Evolutionary conservation across 2,888 invertebrate genomes (phyloP), one percentile per base, ranked within the genome.

Genomic region (Tridacna gigas): DNA sequence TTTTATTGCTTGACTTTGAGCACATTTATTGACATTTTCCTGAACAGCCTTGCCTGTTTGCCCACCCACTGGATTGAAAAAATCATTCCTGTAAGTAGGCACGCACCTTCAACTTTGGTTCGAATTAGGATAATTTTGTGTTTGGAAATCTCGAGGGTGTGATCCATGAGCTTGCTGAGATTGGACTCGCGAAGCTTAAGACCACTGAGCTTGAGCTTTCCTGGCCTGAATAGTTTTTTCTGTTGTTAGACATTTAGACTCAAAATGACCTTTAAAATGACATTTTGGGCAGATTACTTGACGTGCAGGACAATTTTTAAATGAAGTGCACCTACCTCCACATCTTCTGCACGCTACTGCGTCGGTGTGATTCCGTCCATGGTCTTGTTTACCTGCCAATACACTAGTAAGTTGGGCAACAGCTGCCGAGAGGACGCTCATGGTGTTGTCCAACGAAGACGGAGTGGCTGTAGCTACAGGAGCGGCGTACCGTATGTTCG

Each of bases 41-140:
- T 78, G 63, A 71, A 71, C 78, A 69, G 47, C 69, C 71, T 71
- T 60, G 61, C 78, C 45, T 60, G 78, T n/a, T n/a, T n/a, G n/a
- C n/a, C n/a, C n/a, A n/a, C n/a, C n/a, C n/a, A n/a, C n/a, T n/a
- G n/a, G n/a, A 61, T 37, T 60, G 63, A 73, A 11, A 28, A 28
- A 7, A 5, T 78, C 78, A 37, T 20, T n/a, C 78, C 78, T 56
- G 63, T 22, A 61, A 63, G 63, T 48, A 79, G 61, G 74, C 61
- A 65, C 73, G 61, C 37, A n/a, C n/a, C n/a, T n/a, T n/a, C n/a
- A 48, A 73, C 48, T 73, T 73, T 65, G 18, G 11, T 51, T 51
- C 11, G 51, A 79, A n/a, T 25, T 51, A 15, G 4, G n/a, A 37
- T 61, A 13, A 18, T 51, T 13, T 18, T 18, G 51, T 13, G 13